Evolutionary conservation across 1,140 invertebrate genomes (phyloP), one percentile per base, ranked within the genome.

Genomic region (Hyles euphorbiae): DNA sequence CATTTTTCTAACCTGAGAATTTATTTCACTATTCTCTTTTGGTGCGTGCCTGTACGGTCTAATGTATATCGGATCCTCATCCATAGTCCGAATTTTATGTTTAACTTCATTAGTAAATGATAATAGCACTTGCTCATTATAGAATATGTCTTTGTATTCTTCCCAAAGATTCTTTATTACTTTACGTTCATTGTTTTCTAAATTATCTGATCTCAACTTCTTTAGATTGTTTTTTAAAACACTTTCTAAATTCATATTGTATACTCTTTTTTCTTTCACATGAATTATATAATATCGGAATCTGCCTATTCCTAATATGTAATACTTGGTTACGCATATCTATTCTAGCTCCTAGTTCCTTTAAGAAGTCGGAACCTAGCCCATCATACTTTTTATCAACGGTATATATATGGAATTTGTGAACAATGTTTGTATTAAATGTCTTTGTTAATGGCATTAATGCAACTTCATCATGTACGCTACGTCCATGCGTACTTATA

Each of bases 71-170:
- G 58, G 58, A 7, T 59, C 51, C 53, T 59, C 58, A 40, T 53
- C 53, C 4, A 11, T 22, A 6, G 51, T 59, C 5, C 51, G 22
- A 22, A 59, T 59, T 2, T 53, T 40, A 40, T 59, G 58, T 47
- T 59, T 59, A 12, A 59, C 52, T 40, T 53, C 2, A 49, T 68
- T 68, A 10, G 67, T 65, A 45, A 72, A 68, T 6, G 51, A 47
- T 9, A 59, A 43, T 0, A 69, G 72, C 56, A 74, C 48, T 45
- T 67, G 11, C 12, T 74, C 63, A 11, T 51, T 67, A 44, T 72
- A 61, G 46, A 74, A 72, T 11, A 75, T 70, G 46, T 72, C 73
- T 49, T 56, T 66, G 58, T 71, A 71, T 54, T 69, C 66, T 3
- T 46, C 44, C 53, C 67, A 73, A 5, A 74, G n/a, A 22, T 67